phyloP scores from a whole-genome alignment of 1,140 invertebrate species.

The Chironomus tepperi region DNA sequence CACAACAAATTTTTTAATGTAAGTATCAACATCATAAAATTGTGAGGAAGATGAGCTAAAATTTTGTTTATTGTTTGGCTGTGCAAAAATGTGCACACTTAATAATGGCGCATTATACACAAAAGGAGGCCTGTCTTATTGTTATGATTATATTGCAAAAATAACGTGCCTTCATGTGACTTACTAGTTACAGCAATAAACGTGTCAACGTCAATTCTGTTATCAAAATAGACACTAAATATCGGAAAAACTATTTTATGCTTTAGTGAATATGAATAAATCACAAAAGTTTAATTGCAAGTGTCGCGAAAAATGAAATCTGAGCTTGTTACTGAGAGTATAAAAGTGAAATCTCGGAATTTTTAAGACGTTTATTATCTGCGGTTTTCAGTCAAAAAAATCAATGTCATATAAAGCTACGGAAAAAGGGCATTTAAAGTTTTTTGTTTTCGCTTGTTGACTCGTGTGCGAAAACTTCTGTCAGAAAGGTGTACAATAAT shows the following conservation, averaged over 20 bases:
- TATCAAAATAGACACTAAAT: neutral
- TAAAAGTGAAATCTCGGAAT: neutral
- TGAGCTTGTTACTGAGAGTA: neutral
- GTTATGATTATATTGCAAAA: neutral
- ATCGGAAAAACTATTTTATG: neutral
- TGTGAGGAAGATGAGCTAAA: too few relatives aligned
- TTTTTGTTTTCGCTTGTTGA: too few relatives aligned
- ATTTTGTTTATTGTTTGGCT: neutral
- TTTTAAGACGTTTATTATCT: neutral
- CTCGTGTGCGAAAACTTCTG: too few relatives aligned
- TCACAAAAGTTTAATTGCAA: neutral
- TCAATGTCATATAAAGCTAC: too few relatives aligned
- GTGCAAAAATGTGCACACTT: neutral
- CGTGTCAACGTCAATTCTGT: neutral
- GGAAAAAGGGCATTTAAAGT: too few relatives aligned
- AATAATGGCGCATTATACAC: neutral
- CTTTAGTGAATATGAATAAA: neutral
- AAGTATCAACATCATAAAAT: too few relatives aligned
- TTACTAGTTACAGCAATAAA: neutral
- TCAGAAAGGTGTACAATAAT: too few relatives aligned
- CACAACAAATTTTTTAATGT: too few relatives aligned
- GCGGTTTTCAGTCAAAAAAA: neutral
- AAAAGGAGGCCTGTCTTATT: neutral
- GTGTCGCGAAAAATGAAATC: neutral
- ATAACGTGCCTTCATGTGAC: neutral